phyloP scores from a whole-genome alignment of 2,113 vertebrate genomes.

The Nanorana parkeri region DNA sequence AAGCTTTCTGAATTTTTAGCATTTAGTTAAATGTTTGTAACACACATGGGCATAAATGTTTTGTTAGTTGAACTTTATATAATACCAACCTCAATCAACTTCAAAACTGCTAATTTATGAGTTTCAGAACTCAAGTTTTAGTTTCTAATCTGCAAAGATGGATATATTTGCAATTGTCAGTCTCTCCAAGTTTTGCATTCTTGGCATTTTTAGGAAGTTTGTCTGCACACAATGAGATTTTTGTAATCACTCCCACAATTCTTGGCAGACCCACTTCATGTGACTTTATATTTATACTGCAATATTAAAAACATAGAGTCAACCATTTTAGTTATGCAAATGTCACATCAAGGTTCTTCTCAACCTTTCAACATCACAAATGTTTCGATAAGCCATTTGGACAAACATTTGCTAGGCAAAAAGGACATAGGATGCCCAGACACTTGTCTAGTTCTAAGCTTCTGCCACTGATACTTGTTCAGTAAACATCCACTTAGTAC shows the following conservation, averaged over 20 bases:
- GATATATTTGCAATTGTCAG: background rate
- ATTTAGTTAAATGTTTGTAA: background rate
- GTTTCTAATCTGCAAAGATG: background rate
- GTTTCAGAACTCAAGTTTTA: background rate
- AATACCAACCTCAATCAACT: background rate
- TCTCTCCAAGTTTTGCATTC: constrained; percentile 34
- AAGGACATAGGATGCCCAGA: background rate
- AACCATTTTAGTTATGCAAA: constrained; percentile 2
- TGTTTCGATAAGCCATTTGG: background rate
- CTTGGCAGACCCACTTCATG: constrained; percentile 8
- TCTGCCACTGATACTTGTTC: background rate
- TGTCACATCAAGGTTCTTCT: constrained; percentile 10
- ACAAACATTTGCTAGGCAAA: constrained; percentile 14
- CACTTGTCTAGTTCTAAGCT: background rate
- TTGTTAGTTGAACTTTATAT: background rate
- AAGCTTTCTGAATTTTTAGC: background rate
- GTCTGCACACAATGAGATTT: constrained; percentile 29
- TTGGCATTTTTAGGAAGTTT: constrained; percentile 31
- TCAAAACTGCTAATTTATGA: background rate
- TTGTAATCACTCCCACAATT: constrained; percentile 18
- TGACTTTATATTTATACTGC: background rate
- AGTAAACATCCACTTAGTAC: background rate
- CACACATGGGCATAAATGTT: background rate
- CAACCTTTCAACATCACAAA: constrained; percentile 18
- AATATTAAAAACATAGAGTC: constrained; percentile 19